Evolutionary conservation across 2,888 invertebrate species (phyloP), one percentile per base, ranked within the genome.

Genomic region (Acleris literana): DNA sequence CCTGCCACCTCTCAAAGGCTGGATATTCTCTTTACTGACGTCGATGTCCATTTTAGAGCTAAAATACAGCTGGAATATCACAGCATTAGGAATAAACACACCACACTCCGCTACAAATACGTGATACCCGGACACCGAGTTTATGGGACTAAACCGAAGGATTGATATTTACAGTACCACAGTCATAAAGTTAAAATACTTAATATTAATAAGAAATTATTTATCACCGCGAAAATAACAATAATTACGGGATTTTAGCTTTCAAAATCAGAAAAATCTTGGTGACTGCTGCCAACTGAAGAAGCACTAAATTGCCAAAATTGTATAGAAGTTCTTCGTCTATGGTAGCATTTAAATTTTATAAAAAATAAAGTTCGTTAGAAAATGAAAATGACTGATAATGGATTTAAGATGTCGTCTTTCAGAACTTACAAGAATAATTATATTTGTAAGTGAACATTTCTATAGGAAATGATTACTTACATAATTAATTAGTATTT

Each of bases 21-120:
- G 98, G 78, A 99, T 98, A 89, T 99, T 99, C 93, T 99, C 99
- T 90, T 99, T 99, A 77, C 96, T 95, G 78, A 94, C 90, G 88
- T 95, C 95, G 86, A 96, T 95, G 91, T 96, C 95, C 96, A 96
- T 96, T 78, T 92, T 94, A 93, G 72, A 83, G 83, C 76, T 79
- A 79, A 80, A 81, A 75, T 79, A 79, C 67, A 75, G 76, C 78
- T 79, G 79, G 85, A 84, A 76, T 86, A 86, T 87, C 85, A 88
- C 84, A 84, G 82, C 88, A 88, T 88, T 81, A 85, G 85, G 81
- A 76, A 85, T 83, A 87, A 89, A 89, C 87, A 88, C 86, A 81
- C 81, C 80, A 80, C 83, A 85, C 80, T 82, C 79, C 75, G 77
- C 79, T 80, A 87, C 84, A 85, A 84, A 83, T 85, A 85, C 73